Base-by-base conservation (phyloP, 2,888 invertebrate genomes). In the Conchocele bisecta region DNA sequence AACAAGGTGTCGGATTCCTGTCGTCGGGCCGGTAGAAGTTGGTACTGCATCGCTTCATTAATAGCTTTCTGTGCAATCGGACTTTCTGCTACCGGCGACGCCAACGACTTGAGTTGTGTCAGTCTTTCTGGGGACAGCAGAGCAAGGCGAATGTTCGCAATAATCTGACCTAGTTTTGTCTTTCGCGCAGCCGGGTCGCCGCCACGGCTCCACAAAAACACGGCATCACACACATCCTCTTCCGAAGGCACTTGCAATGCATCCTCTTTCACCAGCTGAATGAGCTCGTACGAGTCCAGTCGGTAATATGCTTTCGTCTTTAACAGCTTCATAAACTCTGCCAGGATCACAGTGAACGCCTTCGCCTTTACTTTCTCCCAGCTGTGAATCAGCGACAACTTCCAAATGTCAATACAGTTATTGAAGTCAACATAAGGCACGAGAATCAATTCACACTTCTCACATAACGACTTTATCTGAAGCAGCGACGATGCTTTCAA, bases 401-500 rank as follows among this genome's bases (percentile, higher is more conserved):
- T 92, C 86, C 92, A 92, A 51, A 93, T 92, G 5, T 92, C 92
- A 24, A 93, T 83, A 80, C 92, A 92, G 83, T 93, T 93, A 79
- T 94, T 94, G 0, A 95, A 94, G 35, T 92, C 94, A 26, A 97
- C 92, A 70, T 94, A 94, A 50, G 91, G 92, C 64, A 94, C 93
- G 33, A 98, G 92, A 87, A 94, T 96, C 35, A 95, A 93, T 86
- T 95, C 95, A 91, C 97, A 97, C 29, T 95, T 93, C 73, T 95
- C 94, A 64, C 96, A 93, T 46, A 97, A 94, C 0, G 96, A 95
- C 56, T 95, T 92, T 83, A 97, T 95, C 83, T 95, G 95, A 57
- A 97, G 93, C 88, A 97, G 96, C 91, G 97, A 97, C 1, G 97
- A 96, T 0, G 95, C 95, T 86, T 95, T 94, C 15, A 97, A 92